phyloP scores from a whole-genome alignment of 2,797 vertebrate genomes.

The Buceros bicornis region DNA sequence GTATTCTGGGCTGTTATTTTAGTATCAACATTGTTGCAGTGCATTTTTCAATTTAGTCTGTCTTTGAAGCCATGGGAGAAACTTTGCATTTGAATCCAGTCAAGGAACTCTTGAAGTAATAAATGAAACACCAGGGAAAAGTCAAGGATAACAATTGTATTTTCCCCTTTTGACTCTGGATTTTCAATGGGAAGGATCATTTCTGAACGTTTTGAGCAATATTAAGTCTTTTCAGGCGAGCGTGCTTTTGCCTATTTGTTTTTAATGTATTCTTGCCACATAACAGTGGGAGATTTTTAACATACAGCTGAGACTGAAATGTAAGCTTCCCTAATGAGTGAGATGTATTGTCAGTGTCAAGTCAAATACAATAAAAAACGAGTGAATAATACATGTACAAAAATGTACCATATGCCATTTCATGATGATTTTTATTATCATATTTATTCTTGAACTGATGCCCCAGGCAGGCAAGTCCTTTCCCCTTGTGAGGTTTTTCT shows the following conservation, averaged over 20 bases:
- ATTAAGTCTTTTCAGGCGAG: slow-evolving; percentile 18
- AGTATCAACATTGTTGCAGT: slow-evolving; percentile 39
- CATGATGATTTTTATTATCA: slow-evolving; percentile 7
- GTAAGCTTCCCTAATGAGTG: slow-evolving; percentile 70
- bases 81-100: slow-evolving; percentile 72
- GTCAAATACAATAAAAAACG: slow-evolving; percentile 71
- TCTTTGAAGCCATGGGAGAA: slow-evolving; percentile 71
- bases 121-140: slow-evolving; percentile 71
- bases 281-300: slow-evolving; percentile 71
- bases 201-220: slow-evolving; percentile 39
- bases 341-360: slow-evolving; percentile 70
- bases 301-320: slow-evolving; percentile 68
- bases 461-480: slow-evolving; percentile 19
- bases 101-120: slow-evolving; percentile 65
- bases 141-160: slow-evolving; percentile 66
- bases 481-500: slow-evolving; percentile 19
- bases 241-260: slow-evolving; percentile 34
- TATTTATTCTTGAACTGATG: slow-evolving; percentile 38
- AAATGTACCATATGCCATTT: slow-evolving; percentile 63
- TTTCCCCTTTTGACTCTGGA: slow-evolving; percentile 62
- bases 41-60: slow-evolving; percentile 65
- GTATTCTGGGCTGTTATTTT: slow-evolving; percentile 48
- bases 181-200: slow-evolving; percentile 61
- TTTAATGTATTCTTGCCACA: slow-evolving; percentile 47
- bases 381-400: slow-evolving; percentile 52